Evolutionary conservation across 2,113 vertebrate genomes (phyloP), one percentile per base, ranked within the genome.

Genomic region (Panurus biarmicus): DNA sequence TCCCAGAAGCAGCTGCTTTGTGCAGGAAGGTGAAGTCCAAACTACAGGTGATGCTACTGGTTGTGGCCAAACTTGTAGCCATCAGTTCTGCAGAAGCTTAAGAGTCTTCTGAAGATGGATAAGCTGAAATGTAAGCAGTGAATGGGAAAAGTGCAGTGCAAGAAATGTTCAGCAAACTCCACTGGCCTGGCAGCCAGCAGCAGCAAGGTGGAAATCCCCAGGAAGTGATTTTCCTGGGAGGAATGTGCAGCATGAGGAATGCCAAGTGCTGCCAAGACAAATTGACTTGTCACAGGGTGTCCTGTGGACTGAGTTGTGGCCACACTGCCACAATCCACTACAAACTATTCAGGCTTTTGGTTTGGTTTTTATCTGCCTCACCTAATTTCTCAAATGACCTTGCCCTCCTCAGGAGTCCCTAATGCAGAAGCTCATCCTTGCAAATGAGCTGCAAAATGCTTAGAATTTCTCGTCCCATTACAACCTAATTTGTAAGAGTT

Each of bases 261-360:
- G 94, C 95, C 91, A 96, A 88, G 70, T 19, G 78, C 86, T 94
- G 97, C 97, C 97, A 97, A 97, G 95, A 62, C 87, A 97, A 98
- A 98, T 71, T 91, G 97, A 97, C 97, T 96, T 84, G 64, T 80
- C 12, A 33, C 74, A 53, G 70, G 36, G 11, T 26, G 7, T 71
- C 42, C n/a, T 21, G 5, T 28, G 8, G 29, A 15, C 64, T 47
- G 42, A 87, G 75, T 88, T 40, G 57, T 8, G 5, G 64, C 28
- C 53, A 50, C 44, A 36, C 23, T 9, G 48, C 5, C 12, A n/a
- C 54, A 13, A 31, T 12, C 38, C 62, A 36, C 48, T 10, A 35
- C 3, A 45, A 54, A 10, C 22, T n/a, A 2, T 12, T 26, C 29
- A 9, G 8, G 11, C 1, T 9, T 72, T 51, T 74, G 7, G 5